Evolutionary conservation across 2,797 vertebrate genomes (phyloP).

Genomic region (Oreonectes daqikongensis): DNA sequence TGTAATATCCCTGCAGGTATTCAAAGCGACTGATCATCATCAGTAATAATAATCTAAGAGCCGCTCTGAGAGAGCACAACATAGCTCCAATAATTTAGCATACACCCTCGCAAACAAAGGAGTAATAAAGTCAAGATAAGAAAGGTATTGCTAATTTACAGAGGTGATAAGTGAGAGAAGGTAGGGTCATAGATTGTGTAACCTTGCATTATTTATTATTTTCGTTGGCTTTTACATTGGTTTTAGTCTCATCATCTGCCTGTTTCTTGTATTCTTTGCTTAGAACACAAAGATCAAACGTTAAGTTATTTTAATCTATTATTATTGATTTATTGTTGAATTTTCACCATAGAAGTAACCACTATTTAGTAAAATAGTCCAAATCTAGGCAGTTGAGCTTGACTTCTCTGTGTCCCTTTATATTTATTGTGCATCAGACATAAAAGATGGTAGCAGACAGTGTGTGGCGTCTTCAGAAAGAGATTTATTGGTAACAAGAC

Average conservation of each 20-base stretch:
- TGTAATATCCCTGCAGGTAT: not conserved
- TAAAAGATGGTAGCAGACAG: slow-evolving; percentile 15
- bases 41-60: not conserved
- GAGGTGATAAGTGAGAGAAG: not conserved
- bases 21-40: slow-evolving; percentile 1
- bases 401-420: not conserved
- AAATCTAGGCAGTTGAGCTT: not conserved
- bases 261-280: no score
- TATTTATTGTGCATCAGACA: not conserved
- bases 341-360: not conserved
- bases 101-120: not conserved
- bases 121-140: not conserved
- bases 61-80: not conserved
- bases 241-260: no score
- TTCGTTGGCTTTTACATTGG: no score
- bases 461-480: not conserved
- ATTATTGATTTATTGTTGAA: no score
- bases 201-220: not conserved
- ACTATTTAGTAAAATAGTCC: not conserved
- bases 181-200: not conserved
- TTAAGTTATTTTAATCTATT: no score
- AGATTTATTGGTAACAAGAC: slow-evolving; percentile 23
- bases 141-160: not conserved
- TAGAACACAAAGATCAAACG: no score
- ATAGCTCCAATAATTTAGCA: not conserved